Evolutionary conservation across 2,113 vertebrate genomes (phyloP).

Genomic region (Carlito syrichta): DNA sequence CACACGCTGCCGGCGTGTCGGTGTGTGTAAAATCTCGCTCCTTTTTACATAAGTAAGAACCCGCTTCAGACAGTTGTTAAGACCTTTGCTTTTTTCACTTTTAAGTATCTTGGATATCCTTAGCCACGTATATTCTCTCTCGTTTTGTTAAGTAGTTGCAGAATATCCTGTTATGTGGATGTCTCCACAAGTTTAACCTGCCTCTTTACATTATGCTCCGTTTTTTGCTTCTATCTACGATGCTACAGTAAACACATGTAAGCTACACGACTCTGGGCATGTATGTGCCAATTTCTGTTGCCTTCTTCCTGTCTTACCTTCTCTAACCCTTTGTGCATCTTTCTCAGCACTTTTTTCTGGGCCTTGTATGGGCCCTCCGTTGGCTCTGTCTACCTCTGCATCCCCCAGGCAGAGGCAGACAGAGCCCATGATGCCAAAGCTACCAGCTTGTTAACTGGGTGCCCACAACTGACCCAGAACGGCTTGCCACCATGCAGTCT

Average conservation of each 20-base stretch:
- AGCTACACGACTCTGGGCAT: not conserved
- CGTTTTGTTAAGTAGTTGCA: not conserved
- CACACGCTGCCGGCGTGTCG: not conserved
- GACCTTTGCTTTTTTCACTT: not conserved
- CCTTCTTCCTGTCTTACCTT: not conserved
- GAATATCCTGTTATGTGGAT: not conserved
- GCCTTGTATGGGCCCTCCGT: not conserved
- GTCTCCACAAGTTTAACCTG: not conserved
- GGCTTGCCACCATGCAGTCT: not conserved
- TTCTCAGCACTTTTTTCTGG: not conserved
- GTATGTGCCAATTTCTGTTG: not conserved
- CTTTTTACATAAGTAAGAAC: constrained; percentile 14
- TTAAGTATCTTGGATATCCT: not conserved
- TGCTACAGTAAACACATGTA: not conserved
- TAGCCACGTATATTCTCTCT: not conserved
- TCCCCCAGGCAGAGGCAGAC: not conserved
- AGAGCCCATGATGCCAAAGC: not conserved
- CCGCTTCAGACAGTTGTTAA: not conserved
- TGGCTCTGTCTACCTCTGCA: not conserved
- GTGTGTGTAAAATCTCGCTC: not conserved
- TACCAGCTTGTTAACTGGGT: not conserved
- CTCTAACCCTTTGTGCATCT: not conserved
- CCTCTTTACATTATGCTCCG: not conserved
- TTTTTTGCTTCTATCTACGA: not conserved
- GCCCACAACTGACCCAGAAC: not conserved